A percentile compares a stretch with the other conserved stretches of the same genome.
phyloP scores from a whole-genome alignment of 2,113 vertebrate species.

The Paramormyrops kingsleyae region DNA sequence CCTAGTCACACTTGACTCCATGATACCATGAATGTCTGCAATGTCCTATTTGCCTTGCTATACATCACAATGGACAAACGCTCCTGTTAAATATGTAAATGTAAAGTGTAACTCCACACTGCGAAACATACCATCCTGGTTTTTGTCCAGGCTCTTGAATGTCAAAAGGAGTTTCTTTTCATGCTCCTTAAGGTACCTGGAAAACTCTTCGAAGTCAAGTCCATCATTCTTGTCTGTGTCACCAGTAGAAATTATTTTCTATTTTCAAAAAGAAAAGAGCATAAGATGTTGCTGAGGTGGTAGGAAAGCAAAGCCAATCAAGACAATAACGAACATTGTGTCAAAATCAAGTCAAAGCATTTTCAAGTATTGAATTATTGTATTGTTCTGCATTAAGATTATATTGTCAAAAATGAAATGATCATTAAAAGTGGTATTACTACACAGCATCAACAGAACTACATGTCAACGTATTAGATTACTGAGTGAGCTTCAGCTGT shows the following conservation, averaged over 20 bases:
- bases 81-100: background rate
- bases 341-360: background rate
- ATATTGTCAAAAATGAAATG: background rate
- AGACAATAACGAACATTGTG: background rate
- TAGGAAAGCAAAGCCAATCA: background rate
- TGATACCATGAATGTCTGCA: background rate
- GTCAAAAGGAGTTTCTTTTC: slow-evolving; percentile 88
- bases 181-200: slow-evolving; percentile 83
- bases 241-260: slow-evolving; percentile 85
- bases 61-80: background rate
- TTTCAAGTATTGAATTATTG: background rate
- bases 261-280: slow-evolving; percentile 22
- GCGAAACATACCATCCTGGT: slow-evolving; percentile 74
- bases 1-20: background rate
- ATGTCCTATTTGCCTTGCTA: background rate
- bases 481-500: background rate
- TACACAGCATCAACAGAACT: background rate
- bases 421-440: background rate
- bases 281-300: background rate
- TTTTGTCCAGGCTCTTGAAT: slow-evolving; percentile 92
- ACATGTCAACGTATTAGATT: background rate
- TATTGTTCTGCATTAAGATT: background rate
- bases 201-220: slow-evolving; percentile 83
- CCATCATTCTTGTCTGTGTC: slow-evolving; percentile 75
- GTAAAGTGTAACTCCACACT: background rate